phyloP scores from a whole-genome alignment of 2,113 vertebrate species.

The Speoplatyrhinus poulsoni region DNA sequence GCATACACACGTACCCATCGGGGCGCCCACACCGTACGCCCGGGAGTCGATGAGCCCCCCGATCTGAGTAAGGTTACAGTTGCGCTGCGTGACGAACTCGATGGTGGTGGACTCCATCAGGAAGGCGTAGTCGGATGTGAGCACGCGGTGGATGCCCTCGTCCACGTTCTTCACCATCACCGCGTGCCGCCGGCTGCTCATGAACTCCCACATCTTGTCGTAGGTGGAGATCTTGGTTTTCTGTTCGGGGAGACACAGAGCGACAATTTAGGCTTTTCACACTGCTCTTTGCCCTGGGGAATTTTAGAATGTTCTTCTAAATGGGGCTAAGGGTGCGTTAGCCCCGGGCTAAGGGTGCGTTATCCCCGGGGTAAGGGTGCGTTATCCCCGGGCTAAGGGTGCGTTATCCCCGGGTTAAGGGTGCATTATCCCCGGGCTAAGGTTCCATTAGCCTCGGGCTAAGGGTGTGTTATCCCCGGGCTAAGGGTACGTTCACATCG shows the following conservation, averaged over 20 bases:
- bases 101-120: conserved; percentile 98
- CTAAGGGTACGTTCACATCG: too few relatives aligned
- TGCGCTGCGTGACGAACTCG: conserved; percentile 94
- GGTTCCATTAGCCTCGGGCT: too few relatives aligned
- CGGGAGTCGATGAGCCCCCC: conserved; percentile 97
- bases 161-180: conserved; percentile 97
- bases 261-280: not conserved
- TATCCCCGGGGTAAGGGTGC: too few relatives aligned
- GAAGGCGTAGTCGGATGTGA: conserved; percentile 97
- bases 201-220: conserved; percentile 99
- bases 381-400: too few relatives aligned
- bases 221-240: conserved; percentile 99
- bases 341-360: too few relatives aligned
- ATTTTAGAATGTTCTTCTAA: too few relatives aligned
- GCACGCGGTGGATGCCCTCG: conserved; percentile 94
- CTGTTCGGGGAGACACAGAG: conserved; percentile 69
- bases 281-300: too few relatives aligned
- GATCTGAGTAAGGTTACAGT: conserved; percentile 98
- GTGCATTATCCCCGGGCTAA: too few relatives aligned
- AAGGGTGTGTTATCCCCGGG: too few relatives aligned
- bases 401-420: too few relatives aligned
- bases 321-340: too few relatives aligned
- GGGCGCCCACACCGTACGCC: conserved; percentile 95
- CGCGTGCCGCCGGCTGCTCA: conserved; percentile 95
- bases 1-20: conserved; percentile 87